Base-by-base conservation (phyloP, 1,140 invertebrate genomes). In the Papilio helenus region DNA sequence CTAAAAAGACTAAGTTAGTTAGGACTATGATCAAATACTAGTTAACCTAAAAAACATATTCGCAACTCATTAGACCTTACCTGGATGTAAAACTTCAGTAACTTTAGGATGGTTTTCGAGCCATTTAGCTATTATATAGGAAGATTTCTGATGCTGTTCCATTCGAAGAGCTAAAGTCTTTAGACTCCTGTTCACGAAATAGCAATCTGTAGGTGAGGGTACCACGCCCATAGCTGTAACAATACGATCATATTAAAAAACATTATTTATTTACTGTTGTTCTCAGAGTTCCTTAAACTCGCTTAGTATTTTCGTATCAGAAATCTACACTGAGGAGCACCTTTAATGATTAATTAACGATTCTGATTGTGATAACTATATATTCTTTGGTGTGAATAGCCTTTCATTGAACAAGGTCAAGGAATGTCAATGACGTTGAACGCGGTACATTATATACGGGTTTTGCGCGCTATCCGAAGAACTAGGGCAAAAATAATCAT, bases 201-300 rank as follows among this genome's bases (percentile, higher is more conserved):
- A 98, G 90, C 99, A 99, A 92, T 99, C 99, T 91, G 99, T 99
- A 0, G 99, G 98, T 0, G 99, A 99, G 12, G 99, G 99, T 4
- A 99, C 97, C 72, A 98, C 96, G 65, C 99, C 99, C 93, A 98
- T 96, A 1, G 98, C 97, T 97, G 79, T 18, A 95, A 95, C 79
- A 39, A 49, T 39, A n/a, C 42, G 1, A 34, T 34, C 1, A 34
- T 34, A 34, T 34, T 34, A 34, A 34, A 34, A 7, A 5, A 34
- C n/a, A 34, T 26, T 23, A 20, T 2, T n/a, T 65, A 65, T n/a
- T 29, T 20, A 65, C 20, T 12, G 16, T 12, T 5, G 3, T 7
- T n/a, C 61, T 26, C 44, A 46, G 44, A 46, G 7, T 39, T 39
- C 34, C 7, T 5, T 39, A 39, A 1, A 4, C 34, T 39, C 3